Evolutionary conservation across 1,140 invertebrate species (phyloP), one percentile per base, ranked within the genome.

Genomic region (Lysiphlebus fabarum): DNA sequence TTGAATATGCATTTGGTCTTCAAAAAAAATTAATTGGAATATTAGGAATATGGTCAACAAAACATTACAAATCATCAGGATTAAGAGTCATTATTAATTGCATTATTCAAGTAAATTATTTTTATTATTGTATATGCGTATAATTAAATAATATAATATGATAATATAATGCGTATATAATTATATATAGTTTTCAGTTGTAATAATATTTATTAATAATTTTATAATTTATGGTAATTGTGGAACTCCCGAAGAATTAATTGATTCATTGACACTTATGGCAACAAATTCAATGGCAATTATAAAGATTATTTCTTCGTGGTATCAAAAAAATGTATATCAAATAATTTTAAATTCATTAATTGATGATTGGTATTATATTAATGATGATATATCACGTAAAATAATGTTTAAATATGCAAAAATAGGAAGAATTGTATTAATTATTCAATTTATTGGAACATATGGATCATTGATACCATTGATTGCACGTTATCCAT

Each of bases 181-280:
- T 2, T 26, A 26, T 26, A 2, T 0, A 26, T 26, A 26, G 17
- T 4, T 26, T 1, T 26, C 17, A 2, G 2, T 26, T 26, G 17
- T 26, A 26, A 26, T 26, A 26, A 26, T 26, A 33, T 36, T 63
- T 7, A 50, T 47, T 9, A 40, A 56, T 17, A 50, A 60, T 34
- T 7, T 63, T 6, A n/a, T 55, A n/a, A 40, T 38, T 3, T 14
- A 43, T 6, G 55, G 54, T 6, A 59, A 60, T 14, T 63, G 62
- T 42, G 58, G 54, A 8, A n/a, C 43, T 1, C 10, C 49, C 8
- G 53, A 50, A 26, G 54, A 63, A 17, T 7, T 56, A 6, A 49
- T 60, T 8, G 56, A 59, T 54, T 55, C 53, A 10, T 17, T 60
- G 40, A 59, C 42, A 38, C 11, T 58, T 0, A 47, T 54, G 4